Evolutionary conservation across 1,140 invertebrate genomes (phyloP), one percentile per base, ranked within the genome.

Genomic region (Cydia amplana): DNA sequence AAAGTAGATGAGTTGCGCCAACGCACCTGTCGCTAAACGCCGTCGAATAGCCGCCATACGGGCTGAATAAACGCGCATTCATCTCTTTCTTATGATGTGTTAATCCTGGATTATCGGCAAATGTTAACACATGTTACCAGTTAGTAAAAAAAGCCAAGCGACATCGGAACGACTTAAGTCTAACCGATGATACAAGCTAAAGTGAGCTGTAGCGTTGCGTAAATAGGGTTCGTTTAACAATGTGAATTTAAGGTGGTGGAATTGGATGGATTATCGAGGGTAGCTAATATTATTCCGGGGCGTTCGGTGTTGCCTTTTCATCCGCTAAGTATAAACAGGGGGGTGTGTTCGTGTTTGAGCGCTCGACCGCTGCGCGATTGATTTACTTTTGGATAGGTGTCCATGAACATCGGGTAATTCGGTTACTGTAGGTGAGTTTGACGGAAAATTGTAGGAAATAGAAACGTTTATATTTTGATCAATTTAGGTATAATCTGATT

Each of bases 31-130:
- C 87, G 76, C 82, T 90, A 90, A 93, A 89, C 83, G 79, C 80
- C 77, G 84, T 84, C 85, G 82, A 88, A 91, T 90, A 81, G 82
- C 76, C 83, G 88, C 87, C 90, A 93, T 86, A 91, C 87, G 91
- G 88, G 76, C 85, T 89, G 84, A 91, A 90, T 86, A 93, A 93
- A 93, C 89, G 77, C 78, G 85, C 79, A 90, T 91, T 91, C 91
- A 93, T 91, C 88, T 88, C 91, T 91, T 91, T 93, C 91, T 93
- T 93, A 93, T 92, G 88, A 92, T 88, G 91, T 93, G 91, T 91
- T 92, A 92, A 91, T 91, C 88, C 89, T 76, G 88, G 90, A 91
- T 93, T 91, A 93, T 89, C 90, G 90, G 88, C 88, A 91, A 93
- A 93, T 93, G 90, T 93, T 93, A 91, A 93, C 91, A 93, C 88